phyloP scores from a whole-genome alignment of 2,888 invertebrate genomes.

The Kryphioiulus occultus region DNA sequence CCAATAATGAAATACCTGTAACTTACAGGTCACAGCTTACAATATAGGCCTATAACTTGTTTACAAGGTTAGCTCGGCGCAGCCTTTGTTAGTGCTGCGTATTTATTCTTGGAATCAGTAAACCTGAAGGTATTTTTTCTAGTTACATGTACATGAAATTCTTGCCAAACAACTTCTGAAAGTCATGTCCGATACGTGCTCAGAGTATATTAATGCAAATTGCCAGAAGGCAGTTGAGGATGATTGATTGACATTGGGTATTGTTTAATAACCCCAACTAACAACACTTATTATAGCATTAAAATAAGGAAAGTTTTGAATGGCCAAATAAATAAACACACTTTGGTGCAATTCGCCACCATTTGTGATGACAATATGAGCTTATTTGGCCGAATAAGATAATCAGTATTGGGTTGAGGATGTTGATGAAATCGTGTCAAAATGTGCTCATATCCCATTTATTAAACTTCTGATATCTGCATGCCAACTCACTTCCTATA shows the following conservation, averaged over 20 bases:
- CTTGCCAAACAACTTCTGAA: background rate
- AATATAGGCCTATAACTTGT: too few species aligned
- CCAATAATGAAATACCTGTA: too few species aligned
- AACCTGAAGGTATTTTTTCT: background rate
- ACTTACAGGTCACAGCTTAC: too few species aligned
- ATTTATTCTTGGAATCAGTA: background rate
- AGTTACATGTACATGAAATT: background rate
- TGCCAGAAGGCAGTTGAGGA: background rate
- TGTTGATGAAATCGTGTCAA: background rate
- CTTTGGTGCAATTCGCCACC: too few species aligned
- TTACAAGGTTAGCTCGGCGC: background rate
- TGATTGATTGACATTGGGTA: background rate
- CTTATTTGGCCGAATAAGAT: background rate
- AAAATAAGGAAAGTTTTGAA: too few species aligned
- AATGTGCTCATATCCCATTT: background rate
- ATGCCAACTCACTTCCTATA: background rate
- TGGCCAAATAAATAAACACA: too few species aligned
- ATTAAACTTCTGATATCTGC: background rate
- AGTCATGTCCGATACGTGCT: background rate
- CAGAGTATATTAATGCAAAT: background rate
- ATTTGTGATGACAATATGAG: too few species aligned
- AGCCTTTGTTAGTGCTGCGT: background rate
- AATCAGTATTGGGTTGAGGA: background rate
- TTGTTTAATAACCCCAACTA: too few species aligned
- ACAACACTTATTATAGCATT: too few species aligned